Evolutionary conservation across 2,113 vertebrate species (phyloP).

Genomic region (Ammodytes dubius): DNA sequence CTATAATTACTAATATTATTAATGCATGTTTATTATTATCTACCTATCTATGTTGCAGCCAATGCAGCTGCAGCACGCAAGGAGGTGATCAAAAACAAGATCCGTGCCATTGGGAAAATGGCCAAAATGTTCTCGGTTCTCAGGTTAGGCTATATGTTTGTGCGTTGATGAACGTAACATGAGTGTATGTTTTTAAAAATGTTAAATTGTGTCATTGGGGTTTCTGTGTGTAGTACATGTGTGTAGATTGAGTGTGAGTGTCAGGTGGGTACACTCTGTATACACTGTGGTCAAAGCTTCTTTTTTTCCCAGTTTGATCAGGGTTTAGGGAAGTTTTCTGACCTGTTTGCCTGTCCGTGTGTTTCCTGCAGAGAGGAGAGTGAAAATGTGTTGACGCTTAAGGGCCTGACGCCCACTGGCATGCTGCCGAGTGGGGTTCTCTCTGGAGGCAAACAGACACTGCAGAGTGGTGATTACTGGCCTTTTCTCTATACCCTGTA

Average conservation of each 20-base stretch:
- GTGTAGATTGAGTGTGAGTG: background rate
- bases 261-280: background rate
- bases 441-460: conserved; percentile 87
- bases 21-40: no score
- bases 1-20: background rate
- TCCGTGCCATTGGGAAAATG: conserved; percentile 89
- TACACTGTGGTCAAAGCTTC: background rate
- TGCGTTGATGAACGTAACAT: background rate
- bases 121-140: conserved; percentile 89
- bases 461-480: conserved; percentile 86
- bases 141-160: conserved; percentile 74
- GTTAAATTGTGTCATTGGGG: background rate
- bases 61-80: conserved; percentile 88
- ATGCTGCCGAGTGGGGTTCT: conserved; percentile 89
- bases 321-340: conserved; percentile 41
- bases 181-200: background rate
- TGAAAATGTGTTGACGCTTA: conserved; percentile 89
- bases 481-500: conserved; percentile 32
- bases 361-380: conserved; percentile 87
- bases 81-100: conserved; percentile 90
- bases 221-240: background rate
- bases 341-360: conserved; percentile 50
- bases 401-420: conserved; percentile 89
- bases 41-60: conserved; percentile 67
- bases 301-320: conserved; percentile 14